Percentiles rank a stretch among this genome's conserved stretches.
Evolutionary conservation across 2,113 vertebrate genomes (phyloP).

Genomic region (Macrotus californicus): DNA sequence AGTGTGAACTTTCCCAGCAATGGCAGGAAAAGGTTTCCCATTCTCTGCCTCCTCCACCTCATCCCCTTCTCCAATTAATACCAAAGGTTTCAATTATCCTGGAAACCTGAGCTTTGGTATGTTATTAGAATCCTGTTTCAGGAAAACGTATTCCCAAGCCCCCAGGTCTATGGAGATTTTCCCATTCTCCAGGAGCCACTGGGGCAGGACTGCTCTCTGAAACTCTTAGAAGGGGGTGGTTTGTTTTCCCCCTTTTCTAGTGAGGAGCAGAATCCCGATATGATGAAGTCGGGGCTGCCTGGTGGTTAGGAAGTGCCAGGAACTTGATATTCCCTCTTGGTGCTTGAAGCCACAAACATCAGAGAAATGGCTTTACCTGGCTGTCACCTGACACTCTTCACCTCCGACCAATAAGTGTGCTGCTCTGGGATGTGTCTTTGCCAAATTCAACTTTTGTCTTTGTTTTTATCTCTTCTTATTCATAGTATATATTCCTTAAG

Average conservation of each 20-base stretch:
- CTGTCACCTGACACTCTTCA: background rate
- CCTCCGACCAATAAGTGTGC: background rate
- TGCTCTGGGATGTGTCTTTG: background rate
- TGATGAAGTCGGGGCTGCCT: background rate
- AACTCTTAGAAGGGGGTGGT: background rate
- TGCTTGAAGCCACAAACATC: background rate
- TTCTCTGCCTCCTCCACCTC: background rate
- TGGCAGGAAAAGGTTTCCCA: constrained; percentile 12
- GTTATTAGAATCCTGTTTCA: constrained; percentile 35
- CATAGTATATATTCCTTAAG: background rate
- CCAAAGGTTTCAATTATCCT: constrained; percentile 41
- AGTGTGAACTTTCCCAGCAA: constrained; percentile 7
- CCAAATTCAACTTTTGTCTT: background rate
- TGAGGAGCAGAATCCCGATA: background rate
- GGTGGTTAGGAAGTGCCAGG: background rate
- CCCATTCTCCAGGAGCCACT: background rate
- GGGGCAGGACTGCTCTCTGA: background rate
- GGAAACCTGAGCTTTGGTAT: constrained; percentile 20
- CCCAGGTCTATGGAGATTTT: background rate
- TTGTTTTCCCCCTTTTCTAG: background rate
- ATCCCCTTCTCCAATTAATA: constrained; percentile 49
- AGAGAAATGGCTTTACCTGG: background rate
- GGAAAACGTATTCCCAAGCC: constrained; percentile 44
- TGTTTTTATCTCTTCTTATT: background rate
- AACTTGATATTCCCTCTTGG: background rate